A percentile compares a stretch with the other conserved stretches of the same genome.
Conservation (phyloP, 2,888 invertebrate genomes). For the Drosophila basisetae region DNA sequence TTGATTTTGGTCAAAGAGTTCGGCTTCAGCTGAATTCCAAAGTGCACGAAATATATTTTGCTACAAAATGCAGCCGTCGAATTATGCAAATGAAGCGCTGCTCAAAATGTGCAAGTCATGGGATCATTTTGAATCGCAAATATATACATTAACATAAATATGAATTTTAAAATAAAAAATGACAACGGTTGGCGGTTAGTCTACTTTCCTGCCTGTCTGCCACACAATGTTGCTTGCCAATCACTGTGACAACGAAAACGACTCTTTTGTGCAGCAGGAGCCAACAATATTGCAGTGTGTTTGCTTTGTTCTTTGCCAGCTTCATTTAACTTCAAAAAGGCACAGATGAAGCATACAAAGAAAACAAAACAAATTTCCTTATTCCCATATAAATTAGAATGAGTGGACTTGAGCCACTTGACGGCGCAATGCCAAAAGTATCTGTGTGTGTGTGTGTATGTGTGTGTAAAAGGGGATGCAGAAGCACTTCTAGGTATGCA, state of each 20-base stretch:
- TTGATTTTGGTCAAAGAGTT: conserved; percentile 47
- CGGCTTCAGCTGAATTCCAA: conserved; percentile 44
- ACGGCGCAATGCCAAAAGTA: conserved; percentile 56
- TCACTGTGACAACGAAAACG: conserved; percentile 34
- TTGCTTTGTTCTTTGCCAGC: conserved; percentile 60
- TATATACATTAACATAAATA: conserved; percentile 47
- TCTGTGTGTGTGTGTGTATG: neutral
- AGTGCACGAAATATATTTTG: conserved; percentile 11
- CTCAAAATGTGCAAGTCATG: conserved; percentile 38
- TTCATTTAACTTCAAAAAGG: conserved; percentile 62
- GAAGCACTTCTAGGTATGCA: conserved; percentile 2
- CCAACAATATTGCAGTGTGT: conserved; percentile 41
- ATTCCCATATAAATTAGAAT: conserved; percentile 67
- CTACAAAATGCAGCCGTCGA: conserved; percentile 27
- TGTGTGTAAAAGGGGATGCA: neutral
- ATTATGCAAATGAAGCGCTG: conserved; percentile 48
- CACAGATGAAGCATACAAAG: conserved; percentile 35
- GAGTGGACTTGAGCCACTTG: conserved; percentile 65
- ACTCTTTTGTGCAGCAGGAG: conserved; percentile 16
- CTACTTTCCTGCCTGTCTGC: conserved; percentile 4
- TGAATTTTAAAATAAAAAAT: conserved; percentile 49
- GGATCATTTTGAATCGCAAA: conserved; percentile 26
- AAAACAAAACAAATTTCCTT: conserved; percentile 15
- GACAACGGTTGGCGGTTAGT: conserved; percentile 24
- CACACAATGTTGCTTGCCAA: conserved; percentile 40